These are phyloP conservation scores for Pogonocichla stellata DNA, from an alignment of 2,113 vertebrate species.

Conservation along the genomic window DNA sequence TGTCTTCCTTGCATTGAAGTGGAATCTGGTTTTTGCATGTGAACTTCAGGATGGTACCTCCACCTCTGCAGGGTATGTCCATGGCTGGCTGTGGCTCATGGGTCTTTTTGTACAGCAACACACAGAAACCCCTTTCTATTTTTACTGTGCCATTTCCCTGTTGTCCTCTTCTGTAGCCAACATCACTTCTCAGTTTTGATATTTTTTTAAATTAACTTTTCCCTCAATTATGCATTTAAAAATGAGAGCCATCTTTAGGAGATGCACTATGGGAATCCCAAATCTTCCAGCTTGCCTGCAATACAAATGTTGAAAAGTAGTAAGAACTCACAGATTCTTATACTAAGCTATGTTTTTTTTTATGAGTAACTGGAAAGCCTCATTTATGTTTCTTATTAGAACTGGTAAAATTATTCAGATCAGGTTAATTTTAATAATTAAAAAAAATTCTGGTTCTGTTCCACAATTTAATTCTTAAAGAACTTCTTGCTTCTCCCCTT, in stretches of 20 bases:
- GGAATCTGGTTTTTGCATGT: neutral
- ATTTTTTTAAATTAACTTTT: neutral
- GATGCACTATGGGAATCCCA: neutral
- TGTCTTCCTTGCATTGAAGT: neutral
- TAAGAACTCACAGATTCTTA: neutral
- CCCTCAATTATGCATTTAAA: neutral
- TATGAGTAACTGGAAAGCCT: neutral
- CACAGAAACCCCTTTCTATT: neutral
- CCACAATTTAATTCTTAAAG: neutral
- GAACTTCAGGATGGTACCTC: neutral
- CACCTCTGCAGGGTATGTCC: neutral
- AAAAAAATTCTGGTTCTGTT: neutral
- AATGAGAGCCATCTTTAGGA: neutral
- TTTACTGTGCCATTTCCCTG: neutral
- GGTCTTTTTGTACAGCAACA: neutral
- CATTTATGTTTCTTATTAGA: neutral
- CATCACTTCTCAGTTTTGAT: neutral
- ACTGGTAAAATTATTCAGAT: neutral
- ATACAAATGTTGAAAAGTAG: neutral
- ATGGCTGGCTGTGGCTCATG: fast-evolving
- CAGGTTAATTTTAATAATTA: neutral
- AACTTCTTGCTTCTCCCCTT: neutral
- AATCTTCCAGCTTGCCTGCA: neutral
- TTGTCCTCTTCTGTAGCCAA: neutral
- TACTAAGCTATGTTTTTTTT: neutral